Conservation (phyloP, 2,888 invertebrate genomes). For the Drosophila atripex region DNA sequence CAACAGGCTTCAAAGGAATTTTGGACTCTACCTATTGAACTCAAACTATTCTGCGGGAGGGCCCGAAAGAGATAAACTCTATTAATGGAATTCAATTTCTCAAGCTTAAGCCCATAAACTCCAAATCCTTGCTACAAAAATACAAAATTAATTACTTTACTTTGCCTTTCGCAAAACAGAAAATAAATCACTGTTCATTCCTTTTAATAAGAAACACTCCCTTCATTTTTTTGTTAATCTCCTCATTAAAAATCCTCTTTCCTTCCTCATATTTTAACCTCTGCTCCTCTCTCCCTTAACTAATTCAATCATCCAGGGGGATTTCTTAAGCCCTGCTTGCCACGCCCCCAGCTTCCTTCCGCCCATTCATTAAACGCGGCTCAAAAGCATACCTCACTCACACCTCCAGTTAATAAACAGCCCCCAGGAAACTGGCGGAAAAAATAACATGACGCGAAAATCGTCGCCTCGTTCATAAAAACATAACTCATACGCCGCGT, state of each 20-base stretch:
- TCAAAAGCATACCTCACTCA: conserved; percentile 36
- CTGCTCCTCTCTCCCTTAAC: conserved; percentile 11
- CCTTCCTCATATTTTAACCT: conserved; percentile 13
- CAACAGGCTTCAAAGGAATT: neutral
- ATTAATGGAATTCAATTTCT: too few relatives aligned
- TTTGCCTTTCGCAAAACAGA: neutral
- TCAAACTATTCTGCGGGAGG: neutral
- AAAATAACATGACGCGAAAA: conserved; percentile 28
- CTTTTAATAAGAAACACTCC: conserved; percentile 17
- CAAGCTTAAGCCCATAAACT: neutral
- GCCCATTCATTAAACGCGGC: conserved; percentile 60
- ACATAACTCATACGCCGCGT: conserved; percentile 64
- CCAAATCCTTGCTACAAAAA: neutral
- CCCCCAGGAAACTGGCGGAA: conserved; percentile 11
- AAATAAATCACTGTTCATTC: conserved; percentile 1
- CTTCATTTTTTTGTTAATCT: conserved; percentile 29
- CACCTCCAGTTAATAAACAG: conserved; percentile 62
- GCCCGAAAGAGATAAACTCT: too few relatives aligned
- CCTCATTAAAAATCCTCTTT: conserved; percentile 36
- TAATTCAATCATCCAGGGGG: conserved; percentile 37
- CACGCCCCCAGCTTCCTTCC: conserved; percentile 4
- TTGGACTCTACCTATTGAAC: neutral
- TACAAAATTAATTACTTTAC: conserved; percentile 1
- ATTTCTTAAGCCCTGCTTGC: conserved; percentile 28
- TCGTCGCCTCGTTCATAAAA: conserved; percentile 38